A percentile compares a stretch with the other conserved stretches of the same genome.
Conservation (phyloP, 2,113 vertebrate genomes). For the Etia nguti region DNA sequence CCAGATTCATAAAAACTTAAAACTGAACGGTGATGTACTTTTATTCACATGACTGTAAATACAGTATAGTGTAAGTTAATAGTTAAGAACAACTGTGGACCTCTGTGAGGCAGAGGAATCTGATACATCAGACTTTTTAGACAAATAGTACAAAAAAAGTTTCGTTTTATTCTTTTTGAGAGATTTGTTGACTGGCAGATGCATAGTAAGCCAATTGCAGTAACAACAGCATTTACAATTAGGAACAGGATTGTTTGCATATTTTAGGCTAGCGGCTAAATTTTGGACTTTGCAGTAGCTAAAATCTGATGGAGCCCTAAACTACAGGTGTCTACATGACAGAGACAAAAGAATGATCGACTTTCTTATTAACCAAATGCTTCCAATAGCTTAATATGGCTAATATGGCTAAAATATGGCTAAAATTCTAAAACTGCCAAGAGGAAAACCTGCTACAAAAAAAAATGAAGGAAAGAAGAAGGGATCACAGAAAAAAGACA, state of each 20-base stretch:
- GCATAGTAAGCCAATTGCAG: background rate
- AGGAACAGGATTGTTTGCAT: background rate
- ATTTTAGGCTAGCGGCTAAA: accelerated
- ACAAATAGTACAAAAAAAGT: background rate
- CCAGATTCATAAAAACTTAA: too few species aligned
- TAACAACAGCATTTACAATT: background rate
- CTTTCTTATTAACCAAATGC: background rate
- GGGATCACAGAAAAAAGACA: background rate
- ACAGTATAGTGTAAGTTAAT: background rate
- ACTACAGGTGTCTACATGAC: background rate
- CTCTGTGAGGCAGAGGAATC: accelerated
- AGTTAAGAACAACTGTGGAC: background rate
- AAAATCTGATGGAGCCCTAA: background rate
- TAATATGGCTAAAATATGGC: background rate
- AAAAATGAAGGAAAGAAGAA: background rate
- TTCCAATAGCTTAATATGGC: background rate
- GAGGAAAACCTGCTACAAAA: background rate
- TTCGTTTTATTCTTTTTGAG: background rate
- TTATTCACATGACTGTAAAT: background rate
- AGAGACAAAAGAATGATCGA: background rate
- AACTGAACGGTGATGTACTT: too few species aligned
- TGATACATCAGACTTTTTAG: background rate
- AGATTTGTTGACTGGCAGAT: background rate
- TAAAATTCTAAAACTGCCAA: background rate
- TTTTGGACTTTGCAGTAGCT: too few species aligned